These are phyloP conservation scores for Notolabrus celidotus DNA, from an alignment of 2,797 vertebrate species.

Conservation along the genomic window DNA sequence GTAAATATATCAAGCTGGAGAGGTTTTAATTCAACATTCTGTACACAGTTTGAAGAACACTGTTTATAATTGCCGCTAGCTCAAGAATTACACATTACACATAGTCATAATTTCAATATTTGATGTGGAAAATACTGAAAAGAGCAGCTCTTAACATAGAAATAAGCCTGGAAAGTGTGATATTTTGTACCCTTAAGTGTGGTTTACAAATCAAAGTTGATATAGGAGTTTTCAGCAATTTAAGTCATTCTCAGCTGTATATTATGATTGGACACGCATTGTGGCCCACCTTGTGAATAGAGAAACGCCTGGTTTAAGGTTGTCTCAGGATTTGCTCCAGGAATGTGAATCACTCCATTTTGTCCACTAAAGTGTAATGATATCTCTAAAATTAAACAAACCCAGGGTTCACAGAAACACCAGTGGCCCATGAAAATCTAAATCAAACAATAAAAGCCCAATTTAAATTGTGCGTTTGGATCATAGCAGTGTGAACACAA, in stretches of 20 bases:
- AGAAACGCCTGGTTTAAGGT: conserved; percentile 5
- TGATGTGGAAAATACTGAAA: not conserved
- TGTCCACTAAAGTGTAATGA: conserved; percentile 32
- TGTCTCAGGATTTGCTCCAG: not conserved
- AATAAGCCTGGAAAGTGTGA: too few relatives aligned
- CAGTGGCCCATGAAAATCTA: conserved; percentile 30
- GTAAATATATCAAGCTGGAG: too few relatives aligned
- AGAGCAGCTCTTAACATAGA: not conserved
- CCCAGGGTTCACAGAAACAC: conserved; percentile 23
- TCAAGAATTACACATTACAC: too few relatives aligned
- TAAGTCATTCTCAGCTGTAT: not conserved
- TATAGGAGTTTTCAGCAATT: not conserved
- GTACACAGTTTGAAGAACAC: too few relatives aligned
- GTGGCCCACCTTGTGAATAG: not conserved
- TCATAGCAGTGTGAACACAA: conserved; percentile 52
- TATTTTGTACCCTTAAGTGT: not conserved
- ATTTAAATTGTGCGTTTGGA: conserved; percentile 49
- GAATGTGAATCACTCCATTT: conserved; percentile 29
- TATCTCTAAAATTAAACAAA: conserved; percentile 45
- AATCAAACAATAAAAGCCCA: conserved; percentile 57
- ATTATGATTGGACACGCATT: not conserved
- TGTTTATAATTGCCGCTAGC: too few relatives aligned
- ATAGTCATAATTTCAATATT: not conserved
- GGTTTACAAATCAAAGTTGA: not conserved
- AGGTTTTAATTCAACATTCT: too few relatives aligned